These are phyloP conservation scores for Kryptolebias marmoratus DNA, from an alignment of 2,113 vertebrate genomes.

Conservation along the genomic window DNA sequence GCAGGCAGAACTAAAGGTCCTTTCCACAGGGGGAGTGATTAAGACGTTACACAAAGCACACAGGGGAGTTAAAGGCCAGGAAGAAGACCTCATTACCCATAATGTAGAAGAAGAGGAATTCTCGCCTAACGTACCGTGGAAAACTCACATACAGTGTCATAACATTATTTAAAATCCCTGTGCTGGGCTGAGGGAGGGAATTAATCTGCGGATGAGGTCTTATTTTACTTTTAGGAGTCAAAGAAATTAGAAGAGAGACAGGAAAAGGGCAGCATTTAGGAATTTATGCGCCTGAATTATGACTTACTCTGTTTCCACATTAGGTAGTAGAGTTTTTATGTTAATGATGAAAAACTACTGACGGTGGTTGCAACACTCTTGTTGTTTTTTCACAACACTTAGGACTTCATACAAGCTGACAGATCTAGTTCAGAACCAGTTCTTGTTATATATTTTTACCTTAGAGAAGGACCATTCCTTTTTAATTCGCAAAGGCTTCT, in stretches of 20 bases:
- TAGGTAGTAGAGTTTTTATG: neutral
- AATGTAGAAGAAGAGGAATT: slow-evolving; percentile 40
- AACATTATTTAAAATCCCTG: slow-evolving; percentile 28
- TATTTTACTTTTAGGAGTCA: slow-evolving; percentile 12
- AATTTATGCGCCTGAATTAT: neutral
- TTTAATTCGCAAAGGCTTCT: neutral
- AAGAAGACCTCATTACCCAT: slow-evolving; percentile 58
- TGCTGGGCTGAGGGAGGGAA: slow-evolving; percentile 2
- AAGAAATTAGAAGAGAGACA: neutral
- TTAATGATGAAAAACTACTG: slow-evolving; percentile 3
- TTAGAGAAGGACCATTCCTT: neutral
- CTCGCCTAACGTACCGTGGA: slow-evolving; percentile 10
- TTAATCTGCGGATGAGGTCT: neutral
- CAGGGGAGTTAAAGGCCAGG: slow-evolving; percentile 45
- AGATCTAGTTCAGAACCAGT: neutral
- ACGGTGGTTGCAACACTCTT: neutral
- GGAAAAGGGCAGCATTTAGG: neutral
- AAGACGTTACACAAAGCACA: slow-evolving; percentile 37
- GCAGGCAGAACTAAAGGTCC: slow-evolving; percentile 58
- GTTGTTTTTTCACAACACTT: neutral
- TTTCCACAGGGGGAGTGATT: slow-evolving; percentile 54
- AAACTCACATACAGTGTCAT: slow-evolving; percentile 16
- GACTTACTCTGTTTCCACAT: neutral
- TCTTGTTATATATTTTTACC: slow-evolving; percentile 2
- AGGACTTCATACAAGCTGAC: neutral